Percentiles rank a stretch among this genome's conserved stretches.
Conservation (phyloP, 2,888 invertebrate species). For the Villa cingulata region DNA sequence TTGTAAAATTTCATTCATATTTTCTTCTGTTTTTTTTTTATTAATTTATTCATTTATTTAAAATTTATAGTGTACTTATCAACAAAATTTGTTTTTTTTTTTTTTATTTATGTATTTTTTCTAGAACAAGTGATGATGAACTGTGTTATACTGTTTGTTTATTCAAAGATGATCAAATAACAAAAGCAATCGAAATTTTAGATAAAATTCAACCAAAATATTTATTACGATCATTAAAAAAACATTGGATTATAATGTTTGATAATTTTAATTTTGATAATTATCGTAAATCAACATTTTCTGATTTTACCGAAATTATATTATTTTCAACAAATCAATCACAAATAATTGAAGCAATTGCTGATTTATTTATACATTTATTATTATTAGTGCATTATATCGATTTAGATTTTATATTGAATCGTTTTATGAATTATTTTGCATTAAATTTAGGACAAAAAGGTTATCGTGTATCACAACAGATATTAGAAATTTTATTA, state of each 20-base stretch:
- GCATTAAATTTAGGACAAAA: constrained; percentile 50
- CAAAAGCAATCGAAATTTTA: constrained; percentile 2
- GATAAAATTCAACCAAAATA: constrained; percentile 22
- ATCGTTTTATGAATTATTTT: constrained; percentile 51
- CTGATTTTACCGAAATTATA: constrained; percentile 32
- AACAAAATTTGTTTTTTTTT: too few relatives aligned
- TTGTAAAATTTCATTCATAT: background rate
- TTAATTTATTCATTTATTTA: too few relatives aligned
- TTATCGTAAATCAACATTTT: constrained; percentile 22
- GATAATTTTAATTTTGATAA: constrained; percentile 13
- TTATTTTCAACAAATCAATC: constrained; percentile 25
- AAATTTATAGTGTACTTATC: too few relatives aligned
- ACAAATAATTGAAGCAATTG: constrained; percentile 29
- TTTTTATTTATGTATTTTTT: too few relatives aligned
- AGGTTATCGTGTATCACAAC: constrained; percentile 35
- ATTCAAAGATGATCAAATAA: constrained; percentile 1
- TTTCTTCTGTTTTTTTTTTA: too few relatives aligned
- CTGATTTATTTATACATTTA: constrained; percentile 31
- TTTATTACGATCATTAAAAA: constrained; percentile 13
- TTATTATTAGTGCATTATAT: constrained; percentile 30
- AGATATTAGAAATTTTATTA: constrained; percentile 39
- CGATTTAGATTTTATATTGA: constrained; percentile 30
- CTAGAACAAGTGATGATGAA: constrained; percentile 4
- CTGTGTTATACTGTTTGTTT: constrained; percentile 9
- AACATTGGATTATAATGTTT: constrained; percentile 10